Evolutionary conservation across 2,888 invertebrate genomes (phyloP).

Genomic region (Ditula angustiorana): DNA sequence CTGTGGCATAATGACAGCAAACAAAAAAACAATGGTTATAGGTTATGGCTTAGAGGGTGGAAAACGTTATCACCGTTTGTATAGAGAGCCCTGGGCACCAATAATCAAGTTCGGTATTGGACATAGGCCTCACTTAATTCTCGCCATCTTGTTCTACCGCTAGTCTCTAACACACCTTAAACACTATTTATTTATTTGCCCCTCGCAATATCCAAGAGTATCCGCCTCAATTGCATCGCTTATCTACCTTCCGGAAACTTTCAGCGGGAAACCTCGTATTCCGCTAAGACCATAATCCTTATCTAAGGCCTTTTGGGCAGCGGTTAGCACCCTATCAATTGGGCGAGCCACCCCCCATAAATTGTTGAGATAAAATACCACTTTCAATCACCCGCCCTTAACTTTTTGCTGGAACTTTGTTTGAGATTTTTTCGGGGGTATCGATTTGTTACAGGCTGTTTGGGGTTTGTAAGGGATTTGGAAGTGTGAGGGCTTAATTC

Average conservation of each 20-base stretch:
- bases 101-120: too few relatives aligned
- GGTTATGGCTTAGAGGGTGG: too few relatives aligned
- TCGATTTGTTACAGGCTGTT: conserved; percentile 28
- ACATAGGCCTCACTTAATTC: too few relatives aligned
- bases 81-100: too few relatives aligned
- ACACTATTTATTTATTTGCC: conserved; percentile 1
- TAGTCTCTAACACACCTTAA: too few relatives aligned
- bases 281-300: conserved; percentile 66
- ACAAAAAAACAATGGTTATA: too few relatives aligned
- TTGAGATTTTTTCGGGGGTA: conserved; percentile 36
- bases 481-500: neutral
- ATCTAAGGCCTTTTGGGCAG: conserved; percentile 62
- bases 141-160: too few relatives aligned
- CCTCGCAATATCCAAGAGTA: neutral
- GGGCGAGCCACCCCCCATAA: conserved; percentile 61
- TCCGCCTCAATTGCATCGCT: conserved; percentile 34
- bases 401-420: conserved; percentile 50
- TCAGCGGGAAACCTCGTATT: conserved; percentile 50
- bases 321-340: conserved; percentile 73
- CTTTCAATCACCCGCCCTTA: conserved; percentile 63
- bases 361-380: conserved; percentile 66
- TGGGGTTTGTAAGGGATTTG: neutral
- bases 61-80: too few relatives aligned
- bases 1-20: too few relatives aligned
- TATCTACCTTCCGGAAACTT: conserved; percentile 47